Percentiles rank a stretch among this genome's conserved stretches.
These are phyloP conservation scores for Quadroppia sp. DNA, from an alignment of 2,888 invertebrate species.

Conservation along the genomic window DNA sequence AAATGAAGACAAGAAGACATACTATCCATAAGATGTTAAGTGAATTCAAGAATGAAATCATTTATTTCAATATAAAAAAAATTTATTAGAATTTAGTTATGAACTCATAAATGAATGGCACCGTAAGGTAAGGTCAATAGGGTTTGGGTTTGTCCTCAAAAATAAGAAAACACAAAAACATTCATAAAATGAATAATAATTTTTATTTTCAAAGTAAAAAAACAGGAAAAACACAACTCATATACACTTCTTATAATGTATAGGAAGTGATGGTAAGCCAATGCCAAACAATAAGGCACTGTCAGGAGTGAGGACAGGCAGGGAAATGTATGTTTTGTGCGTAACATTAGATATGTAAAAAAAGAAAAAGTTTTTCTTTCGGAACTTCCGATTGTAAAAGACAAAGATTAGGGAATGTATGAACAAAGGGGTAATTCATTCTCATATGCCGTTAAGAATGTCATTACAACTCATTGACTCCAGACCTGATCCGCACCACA, in stretches of 20 bases:
- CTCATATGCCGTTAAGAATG: no score
- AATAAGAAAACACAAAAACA: neutral
- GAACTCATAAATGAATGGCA: neutral
- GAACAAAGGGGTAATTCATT: no score
- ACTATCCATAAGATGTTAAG: neutral
- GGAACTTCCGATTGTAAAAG: no score
- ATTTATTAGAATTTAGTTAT: neutral
- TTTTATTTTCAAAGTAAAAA: neutral
- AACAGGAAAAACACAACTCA: neutral
- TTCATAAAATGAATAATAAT: neutral
- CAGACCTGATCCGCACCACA: constrained; percentile 30
- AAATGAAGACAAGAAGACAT: neutral
- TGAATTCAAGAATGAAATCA: neutral
- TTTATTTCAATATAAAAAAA: neutral
- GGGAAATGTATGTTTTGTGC: neutral
- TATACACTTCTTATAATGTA: neutral
- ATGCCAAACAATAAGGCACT: neutral
- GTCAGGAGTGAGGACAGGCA: neutral
- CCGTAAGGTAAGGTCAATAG: constrained; percentile 2
- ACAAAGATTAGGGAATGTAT: no score
- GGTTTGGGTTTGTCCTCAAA: neutral
- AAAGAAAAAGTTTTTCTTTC: no score
- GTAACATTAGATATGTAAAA: neutral
- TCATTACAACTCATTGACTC: no score
- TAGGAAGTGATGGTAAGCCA: neutral